Evolutionary conservation across 1,140 invertebrate genomes (phyloP), one percentile per base, ranked within the genome.

Genomic region (Neodiprion lecontei): DNA sequence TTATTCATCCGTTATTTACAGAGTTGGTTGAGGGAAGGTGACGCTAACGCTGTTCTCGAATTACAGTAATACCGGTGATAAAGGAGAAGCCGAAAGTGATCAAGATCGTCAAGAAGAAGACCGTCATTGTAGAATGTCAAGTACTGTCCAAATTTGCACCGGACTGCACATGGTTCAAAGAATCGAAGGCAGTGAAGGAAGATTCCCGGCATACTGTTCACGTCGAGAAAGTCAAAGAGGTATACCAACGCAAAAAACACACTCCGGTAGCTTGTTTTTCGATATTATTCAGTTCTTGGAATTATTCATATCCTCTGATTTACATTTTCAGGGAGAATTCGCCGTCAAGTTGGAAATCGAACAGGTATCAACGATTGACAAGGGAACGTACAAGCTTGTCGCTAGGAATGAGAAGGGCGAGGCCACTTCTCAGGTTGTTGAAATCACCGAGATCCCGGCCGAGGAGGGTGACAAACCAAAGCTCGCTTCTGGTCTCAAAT

Each of bases 391-490:
- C 83, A 97, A 97, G 88, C 89, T 98, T 75, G 92, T 97, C 0
- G 96, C 96, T 9, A 96, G 95, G 83, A 98, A 98, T 82, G 96
- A 97, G 82, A 97, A 97, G 86, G 96, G 96, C 76, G 96, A 97
- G 90, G 95, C 95, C 1, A 93, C 93, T 48, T 97, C 96, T n/a
- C 95, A 96, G 86, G 91, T 93, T 72, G 95, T 98, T 0, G 93
- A 96, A 87, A 92, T 98, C 11, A 92, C 92, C 53, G 95, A 96
- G 80, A 92, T 96, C 79, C 93, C 93, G 8, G 92, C 93, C 80
- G 93, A 94, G 78, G 91, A 90, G 74, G 85, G 87, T 70, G 87
- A 89, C 73, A 91, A 90, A 83, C 91, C 91, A 7, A 92, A 93
- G 82, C 92, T 97, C 79, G 90, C 90, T 68, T 93, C 94, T 80